Evolutionary conservation across 2,888 invertebrate genomes (phyloP).

Genomic region (Cryptosula pallasiana): DNA sequence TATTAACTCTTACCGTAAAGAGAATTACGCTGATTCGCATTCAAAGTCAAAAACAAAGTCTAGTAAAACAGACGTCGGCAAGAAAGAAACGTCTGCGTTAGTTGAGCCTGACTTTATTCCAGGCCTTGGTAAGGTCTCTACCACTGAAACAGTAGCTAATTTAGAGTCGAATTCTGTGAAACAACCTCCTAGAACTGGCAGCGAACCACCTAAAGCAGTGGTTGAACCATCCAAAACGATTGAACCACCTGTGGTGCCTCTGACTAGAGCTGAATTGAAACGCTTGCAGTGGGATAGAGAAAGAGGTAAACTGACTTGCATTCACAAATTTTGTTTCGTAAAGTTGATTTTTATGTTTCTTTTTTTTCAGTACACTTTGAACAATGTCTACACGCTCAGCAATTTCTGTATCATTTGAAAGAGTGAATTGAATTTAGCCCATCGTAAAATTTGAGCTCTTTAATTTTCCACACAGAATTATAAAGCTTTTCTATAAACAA

Average conservation of each 20-base stretch:
- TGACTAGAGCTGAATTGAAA: conserved; percentile 67
- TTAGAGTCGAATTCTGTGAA: neutral
- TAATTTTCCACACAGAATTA: no score
- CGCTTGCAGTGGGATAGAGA: conserved; percentile 84
- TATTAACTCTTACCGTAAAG: no score
- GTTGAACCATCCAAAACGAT: neutral
- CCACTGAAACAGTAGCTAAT: neutral
- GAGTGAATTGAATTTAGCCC: no score
- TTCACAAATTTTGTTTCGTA: no score
- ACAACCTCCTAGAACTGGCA: neutral
- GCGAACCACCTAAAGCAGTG: neutral
- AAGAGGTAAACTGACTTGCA: no score
- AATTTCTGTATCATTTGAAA: no score
- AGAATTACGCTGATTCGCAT: neutral
- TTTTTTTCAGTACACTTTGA: no score
- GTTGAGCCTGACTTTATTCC: conserved; percentile 24
- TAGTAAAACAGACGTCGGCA: neutral
- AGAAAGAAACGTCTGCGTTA: neutral
- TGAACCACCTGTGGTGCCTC: neutral
- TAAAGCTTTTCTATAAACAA: no score
- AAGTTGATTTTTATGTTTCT: no score
- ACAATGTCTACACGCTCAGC: no score
- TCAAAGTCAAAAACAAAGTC: neutral
- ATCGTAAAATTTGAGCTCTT: no score
- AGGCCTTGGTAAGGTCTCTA: conserved; percentile 2